Evolutionary conservation across 2,113 vertebrate genomes (phyloP).

Genomic region (Plecturocebus donacophilus): DNA sequence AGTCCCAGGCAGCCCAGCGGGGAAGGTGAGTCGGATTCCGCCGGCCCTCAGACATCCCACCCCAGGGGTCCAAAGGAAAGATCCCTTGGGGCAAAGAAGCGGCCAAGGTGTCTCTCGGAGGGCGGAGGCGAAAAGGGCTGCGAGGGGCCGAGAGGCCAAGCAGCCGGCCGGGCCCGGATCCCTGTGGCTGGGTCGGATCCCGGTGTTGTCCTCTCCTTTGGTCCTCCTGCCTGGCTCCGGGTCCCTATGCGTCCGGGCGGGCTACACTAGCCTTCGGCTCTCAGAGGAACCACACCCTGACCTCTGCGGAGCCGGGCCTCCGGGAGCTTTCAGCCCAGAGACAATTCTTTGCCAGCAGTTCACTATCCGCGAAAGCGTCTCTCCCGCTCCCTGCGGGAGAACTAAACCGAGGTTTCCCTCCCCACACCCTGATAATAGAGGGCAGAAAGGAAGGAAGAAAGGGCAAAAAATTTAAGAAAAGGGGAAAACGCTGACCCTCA

Average conservation of each 20-base stretch:
- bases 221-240: background rate
- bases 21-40: slow-evolving; percentile 70
- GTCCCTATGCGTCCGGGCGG: background rate
- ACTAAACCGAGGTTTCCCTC: slow-evolving; percentile 46
- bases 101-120: slow-evolving; percentile 13
- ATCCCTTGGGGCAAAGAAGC: background rate
- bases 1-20: slow-evolving; percentile 47
- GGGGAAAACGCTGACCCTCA: background rate
- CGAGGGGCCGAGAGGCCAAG: slow-evolving; percentile 51
- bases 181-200: background rate
- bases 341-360: slow-evolving; percentile 49
- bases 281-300: slow-evolving; percentile 60
- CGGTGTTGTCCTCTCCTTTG: background rate
- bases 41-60: background rate
- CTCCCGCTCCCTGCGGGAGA: slow-evolving; percentile 14
- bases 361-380: slow-evolving; percentile 18
- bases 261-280: background rate
- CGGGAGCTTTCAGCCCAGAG: slow-evolving; percentile 44
- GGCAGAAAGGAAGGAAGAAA: slow-evolving; percentile 7
- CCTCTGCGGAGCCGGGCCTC: slow-evolving; percentile 3
- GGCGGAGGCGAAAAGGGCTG: slow-evolving; percentile 28
- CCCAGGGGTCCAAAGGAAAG: background rate
- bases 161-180: background rate
- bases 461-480: slow-evolving; percentile 6
- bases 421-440: slow-evolving; percentile 15